These are phyloP conservation scores for Elmis aenea DNA, from an alignment of 2,888 invertebrate species.

Conservation along the genomic window DNA sequence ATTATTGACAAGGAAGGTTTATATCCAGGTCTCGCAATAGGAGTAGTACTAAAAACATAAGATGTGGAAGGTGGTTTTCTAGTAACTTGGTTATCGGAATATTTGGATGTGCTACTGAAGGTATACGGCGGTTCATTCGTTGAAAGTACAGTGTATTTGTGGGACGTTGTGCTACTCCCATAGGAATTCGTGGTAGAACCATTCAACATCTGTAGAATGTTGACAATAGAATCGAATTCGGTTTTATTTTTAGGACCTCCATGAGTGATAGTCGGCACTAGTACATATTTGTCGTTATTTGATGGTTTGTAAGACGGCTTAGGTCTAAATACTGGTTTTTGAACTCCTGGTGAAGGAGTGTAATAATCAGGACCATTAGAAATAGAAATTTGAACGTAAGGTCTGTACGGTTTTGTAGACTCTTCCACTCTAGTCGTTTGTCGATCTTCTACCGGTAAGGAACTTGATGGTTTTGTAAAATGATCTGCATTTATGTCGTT, in stretches of 20 bases:
- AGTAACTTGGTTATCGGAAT: constrained; percentile 32
- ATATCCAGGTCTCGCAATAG: constrained; percentile 35
- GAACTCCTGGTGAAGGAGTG: constrained; percentile 33
- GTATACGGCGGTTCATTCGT: constrained; percentile 23
- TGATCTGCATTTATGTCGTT: constrained; percentile 44
- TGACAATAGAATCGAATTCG: constrained; percentile 53
- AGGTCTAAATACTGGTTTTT: constrained; percentile 55
- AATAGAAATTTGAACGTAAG: constrained; percentile 39
- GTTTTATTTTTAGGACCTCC: constrained; percentile 37
- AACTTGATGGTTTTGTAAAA: constrained; percentile 28
- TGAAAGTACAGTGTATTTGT: constrained; percentile 16
- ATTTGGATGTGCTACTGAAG: constrained; percentile 19
- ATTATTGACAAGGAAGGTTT: constrained; percentile 24
- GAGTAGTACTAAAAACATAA: constrained; percentile 45
- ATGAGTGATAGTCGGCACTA: constrained; percentile 53
- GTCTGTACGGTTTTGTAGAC: constrained; percentile 32
- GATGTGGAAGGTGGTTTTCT: constrained; percentile 47
- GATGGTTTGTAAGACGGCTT: constrained; percentile 46
- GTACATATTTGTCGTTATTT: constrained; percentile 50
- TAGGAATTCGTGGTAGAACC: constrained; percentile 30
- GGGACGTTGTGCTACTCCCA: constrained; percentile 3
- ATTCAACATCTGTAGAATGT: constrained; percentile 63
- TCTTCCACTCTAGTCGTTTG: constrained; percentile 32
- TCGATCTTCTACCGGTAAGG: constrained; percentile 29
- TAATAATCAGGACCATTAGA: constrained; percentile 39